Conservation (phyloP, 2,797 vertebrate genomes). For the Meriones psammophilus region DNA sequence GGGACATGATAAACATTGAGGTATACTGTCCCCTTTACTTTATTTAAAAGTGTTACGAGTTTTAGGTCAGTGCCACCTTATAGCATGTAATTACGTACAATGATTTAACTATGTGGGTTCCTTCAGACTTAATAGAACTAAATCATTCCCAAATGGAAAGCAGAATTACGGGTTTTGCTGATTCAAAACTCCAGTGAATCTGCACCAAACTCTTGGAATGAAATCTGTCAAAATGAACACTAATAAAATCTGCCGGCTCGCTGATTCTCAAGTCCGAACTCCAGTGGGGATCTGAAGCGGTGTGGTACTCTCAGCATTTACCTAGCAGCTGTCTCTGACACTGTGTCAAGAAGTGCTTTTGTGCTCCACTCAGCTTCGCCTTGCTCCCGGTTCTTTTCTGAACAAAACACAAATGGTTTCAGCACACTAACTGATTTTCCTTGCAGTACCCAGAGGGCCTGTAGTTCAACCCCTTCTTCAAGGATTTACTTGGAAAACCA, state of each 20-base stretch:
- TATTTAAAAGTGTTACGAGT: constrained; percentile 36
- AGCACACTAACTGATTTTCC: constrained; percentile 69
- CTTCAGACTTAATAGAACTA: constrained; percentile 53
- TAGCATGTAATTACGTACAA: constrained; percentile 41
- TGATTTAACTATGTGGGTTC: background rate
- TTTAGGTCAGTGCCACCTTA: background rate
- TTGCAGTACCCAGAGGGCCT: constrained; percentile 41
- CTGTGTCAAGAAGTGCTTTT: constrained; percentile 23
- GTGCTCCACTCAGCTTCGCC: constrained; percentile 42
- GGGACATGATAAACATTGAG: constrained; percentile 9
- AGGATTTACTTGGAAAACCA: constrained; percentile 55
- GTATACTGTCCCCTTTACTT: background rate
- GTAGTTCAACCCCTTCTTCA: constrained; percentile 6
- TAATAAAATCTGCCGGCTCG: constrained; percentile 49
- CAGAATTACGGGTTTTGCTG: background rate
- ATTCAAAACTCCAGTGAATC: constrained; percentile 60
- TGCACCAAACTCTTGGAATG: background rate
- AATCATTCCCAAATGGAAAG: background rate
- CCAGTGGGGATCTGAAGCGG: background rate
- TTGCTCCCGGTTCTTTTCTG: constrained; percentile 20
- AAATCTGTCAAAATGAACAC: constrained; percentile 66
- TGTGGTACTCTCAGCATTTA: constrained; percentile 12
- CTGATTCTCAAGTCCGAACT: constrained; percentile 1
- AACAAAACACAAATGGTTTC: constrained; percentile 58
- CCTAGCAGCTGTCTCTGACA: constrained; percentile 54